Percentiles rank a stretch among this genome's conserved stretches.
These are phyloP conservation scores for Dolichotis patagonum DNA, from an alignment of 2,113 vertebrate species.

Conservation along the genomic window DNA sequence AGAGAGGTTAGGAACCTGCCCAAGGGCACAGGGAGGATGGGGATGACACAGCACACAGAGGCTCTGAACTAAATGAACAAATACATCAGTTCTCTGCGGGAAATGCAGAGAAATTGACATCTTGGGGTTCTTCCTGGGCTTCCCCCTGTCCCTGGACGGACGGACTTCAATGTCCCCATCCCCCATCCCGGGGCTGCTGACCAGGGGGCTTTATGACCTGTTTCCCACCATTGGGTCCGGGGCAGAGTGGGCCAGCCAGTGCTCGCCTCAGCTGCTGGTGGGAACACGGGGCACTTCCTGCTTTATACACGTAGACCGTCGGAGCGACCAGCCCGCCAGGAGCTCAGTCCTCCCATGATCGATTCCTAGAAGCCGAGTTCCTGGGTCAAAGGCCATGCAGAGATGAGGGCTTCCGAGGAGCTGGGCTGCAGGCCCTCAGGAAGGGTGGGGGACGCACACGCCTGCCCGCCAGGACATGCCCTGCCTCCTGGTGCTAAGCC, in stretches of 20 bases:
- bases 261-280: neutral
- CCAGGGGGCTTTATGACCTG: rapidly evolving
- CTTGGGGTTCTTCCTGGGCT: neutral
- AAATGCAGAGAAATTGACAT: neutral
- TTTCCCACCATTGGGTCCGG: neutral
- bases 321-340: rapidly evolving
- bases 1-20: neutral
- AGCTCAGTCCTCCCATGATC: rapidly evolving
- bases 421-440: neutral
- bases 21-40: neutral
- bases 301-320: rapidly evolving
- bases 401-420: neutral
- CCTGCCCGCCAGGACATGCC: rapidly evolving
- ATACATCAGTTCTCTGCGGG: neutral
- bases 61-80: neutral
- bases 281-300: rapidly evolving
- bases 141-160: rapidly evolving
- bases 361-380: neutral
- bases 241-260: rapidly evolving
- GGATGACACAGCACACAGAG: neutral
- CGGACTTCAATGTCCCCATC: rapidly evolving
- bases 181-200: rapidly evolving
- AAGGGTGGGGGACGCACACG: rapidly evolving
- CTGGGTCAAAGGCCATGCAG: neutral
- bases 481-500: neutral